Percentiles rank a stretch among this genome's conserved stretches.
Evolutionary conservation across 1,140 invertebrate genomes (phyloP).

Genomic region (Bombus haemorrhoidalis): DNA sequence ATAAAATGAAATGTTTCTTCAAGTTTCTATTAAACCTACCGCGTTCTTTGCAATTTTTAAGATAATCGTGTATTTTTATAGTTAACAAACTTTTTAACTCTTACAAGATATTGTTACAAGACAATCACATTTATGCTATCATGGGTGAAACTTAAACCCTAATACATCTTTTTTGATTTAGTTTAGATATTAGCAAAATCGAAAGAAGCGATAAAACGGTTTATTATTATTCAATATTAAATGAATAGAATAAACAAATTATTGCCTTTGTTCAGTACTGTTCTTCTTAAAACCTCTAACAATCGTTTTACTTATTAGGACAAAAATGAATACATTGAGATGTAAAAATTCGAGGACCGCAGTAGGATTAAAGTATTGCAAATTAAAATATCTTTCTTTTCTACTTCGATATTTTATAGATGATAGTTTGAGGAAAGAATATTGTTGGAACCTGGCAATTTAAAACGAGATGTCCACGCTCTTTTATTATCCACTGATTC

Average conservation of each 20-base stretch:
- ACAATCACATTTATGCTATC: background rate
- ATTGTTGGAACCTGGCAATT: background rate
- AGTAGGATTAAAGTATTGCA: background rate
- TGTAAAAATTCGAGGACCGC: background rate
- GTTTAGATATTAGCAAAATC: no score
- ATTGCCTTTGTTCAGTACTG: background rate
- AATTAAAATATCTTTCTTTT: background rate
- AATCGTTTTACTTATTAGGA: background rate
- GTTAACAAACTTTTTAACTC: background rate
- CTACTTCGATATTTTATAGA: background rate
- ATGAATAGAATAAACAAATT: no score
- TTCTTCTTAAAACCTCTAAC: background rate
- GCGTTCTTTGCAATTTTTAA: background rate
- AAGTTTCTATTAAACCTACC: background rate
- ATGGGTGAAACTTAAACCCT: background rate
- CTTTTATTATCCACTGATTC: conserved; percentile 20
- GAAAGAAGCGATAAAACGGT: background rate
- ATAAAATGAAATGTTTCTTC: background rate
- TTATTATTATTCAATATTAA: no score
- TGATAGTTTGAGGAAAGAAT: background rate
- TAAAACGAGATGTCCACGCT: background rate
- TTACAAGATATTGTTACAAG: background rate
- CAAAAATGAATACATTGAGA: background rate
- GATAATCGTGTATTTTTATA: background rate
- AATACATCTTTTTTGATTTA: background rate